A percentile compares a stretch with the other conserved stretches of the same genome.
phyloP scores from a whole-genome alignment of 2,888 invertebrate genomes.

The Ormyrus pomaceus region DNA sequence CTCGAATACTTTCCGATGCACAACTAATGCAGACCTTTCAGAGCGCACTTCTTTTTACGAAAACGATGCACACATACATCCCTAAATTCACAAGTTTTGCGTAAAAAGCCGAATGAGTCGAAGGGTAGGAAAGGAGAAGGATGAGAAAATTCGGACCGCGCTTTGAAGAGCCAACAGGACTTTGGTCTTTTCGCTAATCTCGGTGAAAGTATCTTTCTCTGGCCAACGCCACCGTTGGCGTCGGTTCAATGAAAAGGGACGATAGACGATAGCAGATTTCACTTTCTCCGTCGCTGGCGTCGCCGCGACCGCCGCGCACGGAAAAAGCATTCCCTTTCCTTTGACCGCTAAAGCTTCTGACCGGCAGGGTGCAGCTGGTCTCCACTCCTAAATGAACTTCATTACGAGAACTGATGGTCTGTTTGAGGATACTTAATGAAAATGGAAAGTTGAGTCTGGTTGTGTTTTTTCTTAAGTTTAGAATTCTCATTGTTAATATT shows the following conservation, averaged over 20 bases:
- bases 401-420: constrained; percentile 27
- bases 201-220: constrained; percentile 41
- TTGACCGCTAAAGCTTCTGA: constrained; percentile 38
- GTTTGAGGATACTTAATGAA: constrained; percentile 28
- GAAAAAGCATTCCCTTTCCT: constrained; percentile 46
- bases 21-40: constrained; percentile 38
- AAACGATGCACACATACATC: constrained; percentile 1
- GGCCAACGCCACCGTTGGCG: neutral
- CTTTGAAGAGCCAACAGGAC: constrained; percentile 31
- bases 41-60: constrained; percentile 26
- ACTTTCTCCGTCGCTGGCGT: constrained; percentile 30
- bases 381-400: neutral
- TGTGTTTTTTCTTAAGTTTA: neutral
- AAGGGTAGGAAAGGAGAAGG: neutral
- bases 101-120: constrained; percentile 13
- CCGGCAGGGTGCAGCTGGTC: neutral
- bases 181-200: constrained; percentile 49
- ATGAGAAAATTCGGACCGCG: neutral
- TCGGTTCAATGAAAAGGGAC: constrained; percentile 35
- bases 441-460: constrained; percentile 10
- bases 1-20: constrained; percentile 27
- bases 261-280: constrained; percentile 52
- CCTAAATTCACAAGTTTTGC: constrained; percentile 21
- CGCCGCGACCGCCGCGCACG: neutral
- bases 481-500: no score